Evolutionary conservation across 2,113 vertebrate genomes (phyloP), one percentile per base, ranked within the genome.

Genomic region (Atractosteus spatula): DNA sequence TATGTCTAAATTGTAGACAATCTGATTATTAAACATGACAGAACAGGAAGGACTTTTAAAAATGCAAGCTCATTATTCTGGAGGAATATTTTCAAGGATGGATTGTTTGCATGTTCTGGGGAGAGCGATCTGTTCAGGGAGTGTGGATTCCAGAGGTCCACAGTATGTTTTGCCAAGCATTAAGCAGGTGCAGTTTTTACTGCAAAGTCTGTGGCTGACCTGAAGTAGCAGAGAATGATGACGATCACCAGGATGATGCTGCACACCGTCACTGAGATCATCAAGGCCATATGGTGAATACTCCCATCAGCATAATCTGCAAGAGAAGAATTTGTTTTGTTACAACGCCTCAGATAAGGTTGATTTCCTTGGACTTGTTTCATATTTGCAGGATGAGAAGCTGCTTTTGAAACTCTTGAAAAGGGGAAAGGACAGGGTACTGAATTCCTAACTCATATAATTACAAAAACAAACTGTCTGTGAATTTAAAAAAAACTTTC

Each of bases 151-250:
- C 43, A 65, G 61, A 62, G 3, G 44, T 13, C 7, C n/a, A 63
- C n/a, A n/a, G n/a, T 57, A 16, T 47, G 47, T 59, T 66, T 59
- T 41, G 17, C 42, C 10, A 42, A 8, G 12, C 14, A 44, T 10
- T 55, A 41, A 62, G 43, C 56, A 7, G 8, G 11, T n/a, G 45
- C 68, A 41, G 29, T 45, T 41, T 63, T 70, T 61, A 47, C 41
- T 41, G 55, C 13, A n/a, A 45, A 16, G 12, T 44, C 10, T 54
- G 8, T 4, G 47, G 78, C 82, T 89, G 89, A 99, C 97, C 96
- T 96, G 89, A 95, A 94, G 86, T 98, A 99, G 86, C 92, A 98
- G 89, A 99, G 94, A 73, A 96, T 79, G 76, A 98, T 94, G 72
- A 98, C 90, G 69, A 92, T 73, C 63, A 88, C 90, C 78, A 99